Base-by-base conservation (phyloP, 2,888 invertebrate genomes). In the Oeneis ivallda region DNA sequence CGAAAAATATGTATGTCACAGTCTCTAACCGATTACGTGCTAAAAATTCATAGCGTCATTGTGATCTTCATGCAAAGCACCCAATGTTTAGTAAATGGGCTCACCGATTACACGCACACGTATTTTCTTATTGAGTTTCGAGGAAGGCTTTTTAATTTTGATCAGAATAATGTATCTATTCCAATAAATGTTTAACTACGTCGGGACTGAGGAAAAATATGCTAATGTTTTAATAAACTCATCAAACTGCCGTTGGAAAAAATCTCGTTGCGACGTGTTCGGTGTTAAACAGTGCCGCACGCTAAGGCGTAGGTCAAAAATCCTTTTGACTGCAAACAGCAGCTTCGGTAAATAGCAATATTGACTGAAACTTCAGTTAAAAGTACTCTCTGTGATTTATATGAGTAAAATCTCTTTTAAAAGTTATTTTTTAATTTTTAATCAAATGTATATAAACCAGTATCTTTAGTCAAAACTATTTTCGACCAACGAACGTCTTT, bases 201-300 rank as follows among this genome's bases (percentile, higher is more conserved):
- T 60, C 54, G 41, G 47, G 60, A 64, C 61, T 19, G 13, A 41
- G 56, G 56, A 56, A n/a, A 66, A 70, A 66, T 68, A 68, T 68
- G 70, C 63, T 70, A 72, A 70, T 71, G 62, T 71, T 69, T 77
- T 81, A 84, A 85, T 81, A 78, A 80, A 75, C 76, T 73, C 77
- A 80, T 82, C 80, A 79, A 76, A 76, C 73, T 71, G 66, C 73
- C 75, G 78, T 77, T 78, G 72, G 74, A 75, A 77, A 79, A 82
- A 82, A 83, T 81, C 82, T 81, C 79, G 83, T 84, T 83, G 79
- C 76, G 80, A 84, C 83, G n/a, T n/a, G n/a, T n/a, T n/a, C n/a
- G n/a, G 81, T 81, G 83, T 84, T 86, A 87, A 87, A 87, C 84
- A 86, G 84, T 83, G 83, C 79, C 82, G 80, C 77, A 77, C 81